A percentile compares a stretch with the other conserved stretches of the same genome.
These are phyloP conservation scores for Euzetes globulus DNA, from an alignment of 2,888 invertebrate genomes.

Conservation along the genomic window DNA sequence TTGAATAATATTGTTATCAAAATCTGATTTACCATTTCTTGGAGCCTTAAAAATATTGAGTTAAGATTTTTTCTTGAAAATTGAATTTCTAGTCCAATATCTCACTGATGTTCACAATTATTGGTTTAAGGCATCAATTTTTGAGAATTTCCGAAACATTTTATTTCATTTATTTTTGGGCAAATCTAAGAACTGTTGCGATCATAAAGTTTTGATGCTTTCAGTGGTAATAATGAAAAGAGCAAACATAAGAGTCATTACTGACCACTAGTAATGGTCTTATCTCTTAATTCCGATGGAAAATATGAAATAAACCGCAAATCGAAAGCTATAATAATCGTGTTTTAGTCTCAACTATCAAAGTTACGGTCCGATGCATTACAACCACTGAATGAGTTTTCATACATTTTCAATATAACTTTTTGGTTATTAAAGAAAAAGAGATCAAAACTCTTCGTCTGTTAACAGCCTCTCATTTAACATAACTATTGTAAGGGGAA, in stretches of 20 bases:
- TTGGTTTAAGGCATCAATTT: not conserved
- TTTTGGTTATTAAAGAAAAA: not conserved
- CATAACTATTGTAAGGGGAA: no score
- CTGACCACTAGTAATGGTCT: constrained; percentile 19
- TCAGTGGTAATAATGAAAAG: not conserved
- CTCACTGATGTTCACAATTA: not conserved
- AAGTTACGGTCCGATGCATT: not conserved
- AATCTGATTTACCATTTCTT: no score
- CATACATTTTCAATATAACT: not conserved
- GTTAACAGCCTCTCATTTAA: no score
- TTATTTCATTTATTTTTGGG: not conserved
- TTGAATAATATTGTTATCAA: not conserved
- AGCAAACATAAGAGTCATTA: not conserved
- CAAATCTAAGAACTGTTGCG: not conserved
- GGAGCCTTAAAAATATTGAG: no score
- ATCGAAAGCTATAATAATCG: not conserved
- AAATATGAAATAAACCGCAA: constrained; percentile 14
- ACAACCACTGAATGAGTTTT: not conserved
- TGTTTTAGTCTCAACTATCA: not conserved
- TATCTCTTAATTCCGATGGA: not conserved
- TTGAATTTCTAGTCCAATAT: not conserved
- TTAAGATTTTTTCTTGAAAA: no score
- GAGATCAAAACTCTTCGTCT: not conserved
- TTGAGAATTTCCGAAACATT: not conserved
- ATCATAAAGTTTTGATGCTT: not conserved